A percentile compares a stretch with the other conserved stretches of the same genome.
Evolutionary conservation across 2,888 invertebrate genomes (phyloP).

Genomic region (Hylaea fasciaria): DNA sequence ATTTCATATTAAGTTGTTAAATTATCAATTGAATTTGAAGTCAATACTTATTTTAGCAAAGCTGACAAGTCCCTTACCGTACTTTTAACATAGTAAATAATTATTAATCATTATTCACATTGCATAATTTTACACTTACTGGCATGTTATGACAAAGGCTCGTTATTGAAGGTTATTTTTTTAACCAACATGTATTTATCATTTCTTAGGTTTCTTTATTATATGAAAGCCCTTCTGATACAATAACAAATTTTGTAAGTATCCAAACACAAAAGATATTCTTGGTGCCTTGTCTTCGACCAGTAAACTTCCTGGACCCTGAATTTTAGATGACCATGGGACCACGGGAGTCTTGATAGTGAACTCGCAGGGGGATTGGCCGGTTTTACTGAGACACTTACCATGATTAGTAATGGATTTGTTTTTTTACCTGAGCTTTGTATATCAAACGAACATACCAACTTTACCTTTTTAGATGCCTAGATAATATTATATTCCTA

Average conservation of each 20-base stretch:
- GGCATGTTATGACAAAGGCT: too few relatives aligned
- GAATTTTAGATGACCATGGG: slow-evolving; percentile 46
- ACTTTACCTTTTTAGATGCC: slow-evolving; percentile 1
- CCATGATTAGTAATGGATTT: slow-evolving; percentile 33
- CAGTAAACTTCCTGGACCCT: slow-evolving; percentile 34
- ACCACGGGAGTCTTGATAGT: slow-evolving; percentile 36
- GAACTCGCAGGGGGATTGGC: slow-evolving; percentile 25
- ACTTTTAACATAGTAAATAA: too few relatives aligned
- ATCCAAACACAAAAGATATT: slow-evolving; percentile 2
- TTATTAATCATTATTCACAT: too few relatives aligned
- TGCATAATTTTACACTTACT: too few relatives aligned
- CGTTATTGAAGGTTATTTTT: too few relatives aligned
- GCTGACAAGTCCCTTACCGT: too few relatives aligned
- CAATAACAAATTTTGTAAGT: neutral
- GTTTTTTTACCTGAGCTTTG: slow-evolving; percentile 3
- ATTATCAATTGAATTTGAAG: neutral
- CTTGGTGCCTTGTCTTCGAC: slow-evolving; percentile 21
- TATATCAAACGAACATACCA: slow-evolving; percentile 1
- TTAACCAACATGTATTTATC: too few relatives aligned
- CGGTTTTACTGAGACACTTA: slow-evolving; percentile 21
- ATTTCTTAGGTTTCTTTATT: too few relatives aligned
- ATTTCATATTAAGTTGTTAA: too few relatives aligned
- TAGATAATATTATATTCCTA: too few relatives aligned
- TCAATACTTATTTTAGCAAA: too few relatives aligned
- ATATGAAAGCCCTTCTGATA: neutral